phyloP scores from a whole-genome alignment of 2,888 invertebrate genomes.

The Stomorhina lunata region DNA sequence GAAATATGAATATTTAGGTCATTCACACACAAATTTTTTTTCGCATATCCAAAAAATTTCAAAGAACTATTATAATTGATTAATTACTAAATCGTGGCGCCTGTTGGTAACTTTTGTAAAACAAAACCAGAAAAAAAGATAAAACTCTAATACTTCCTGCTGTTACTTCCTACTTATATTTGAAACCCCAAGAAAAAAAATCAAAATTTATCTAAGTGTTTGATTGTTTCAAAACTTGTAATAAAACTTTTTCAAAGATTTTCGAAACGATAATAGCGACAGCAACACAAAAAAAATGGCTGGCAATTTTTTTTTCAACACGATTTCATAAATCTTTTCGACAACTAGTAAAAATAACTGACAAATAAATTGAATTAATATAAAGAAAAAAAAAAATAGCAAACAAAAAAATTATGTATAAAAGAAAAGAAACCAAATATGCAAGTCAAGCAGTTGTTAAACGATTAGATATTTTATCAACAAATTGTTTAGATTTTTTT shows the following conservation, averaged over 20 bases:
- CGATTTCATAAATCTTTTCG: conserved; percentile 54
- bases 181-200: background rate
- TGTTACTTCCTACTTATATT: conserved; percentile 41
- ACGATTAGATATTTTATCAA: conserved; percentile 46
- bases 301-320: conserved; percentile 37
- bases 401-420: background rate
- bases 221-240: background rate
- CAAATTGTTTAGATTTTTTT: conserved; percentile 18
- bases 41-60: background rate
- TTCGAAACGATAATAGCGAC: background rate
- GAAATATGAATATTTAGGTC: conserved; percentile 13
- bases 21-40: background rate
- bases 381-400: background rate
- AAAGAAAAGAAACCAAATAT: too few relatives aligned
- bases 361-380: conserved; percentile 47
- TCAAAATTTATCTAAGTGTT: background rate
- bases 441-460: conserved; percentile 9
- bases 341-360: conserved; percentile 34
- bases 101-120: background rate
- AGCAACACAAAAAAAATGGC: conserved; percentile 24
- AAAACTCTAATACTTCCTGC: conserved; percentile 50
- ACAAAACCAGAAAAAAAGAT: background rate
- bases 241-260: conserved; percentile 29
- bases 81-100: conserved; percentile 28
- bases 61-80: conserved; percentile 7